Evolutionary conservation across 2,797 vertebrate genomes (phyloP).

Genomic region (Girardinus metallicus): DNA sequence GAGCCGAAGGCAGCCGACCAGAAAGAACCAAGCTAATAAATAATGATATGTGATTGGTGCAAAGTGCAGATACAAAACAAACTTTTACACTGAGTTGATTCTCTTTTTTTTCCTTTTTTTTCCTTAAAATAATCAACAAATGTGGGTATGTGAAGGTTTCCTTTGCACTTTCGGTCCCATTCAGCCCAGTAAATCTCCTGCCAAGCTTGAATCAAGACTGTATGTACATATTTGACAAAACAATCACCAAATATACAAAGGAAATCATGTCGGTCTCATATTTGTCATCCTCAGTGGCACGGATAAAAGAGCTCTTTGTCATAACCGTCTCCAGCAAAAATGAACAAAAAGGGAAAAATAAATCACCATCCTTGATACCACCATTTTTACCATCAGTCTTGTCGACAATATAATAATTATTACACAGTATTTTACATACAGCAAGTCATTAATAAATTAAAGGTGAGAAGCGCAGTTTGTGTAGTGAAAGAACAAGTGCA

Average conservation of each 20-base stretch:
- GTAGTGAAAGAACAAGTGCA: conserved; percentile 68
- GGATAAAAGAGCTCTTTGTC: conserved; percentile 58
- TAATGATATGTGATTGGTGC: conserved; percentile 98
- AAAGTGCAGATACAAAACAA: conserved; percentile 97
- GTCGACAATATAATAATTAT: conserved; percentile 79
- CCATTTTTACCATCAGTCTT: conserved; percentile 63
- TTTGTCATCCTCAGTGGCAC: conserved; percentile 68
- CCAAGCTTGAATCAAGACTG: conserved; percentile 94
- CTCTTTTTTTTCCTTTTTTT: conserved; percentile 66
- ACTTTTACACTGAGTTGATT: conserved; percentile 87
- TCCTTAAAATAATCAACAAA: conserved; percentile 89
- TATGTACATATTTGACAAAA: conserved; percentile 99
- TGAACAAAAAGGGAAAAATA: conserved; percentile 58
- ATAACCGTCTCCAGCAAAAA: conserved; percentile 59
- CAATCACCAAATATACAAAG: conserved; percentile 99
- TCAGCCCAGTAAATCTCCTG: conserved; percentile 90
- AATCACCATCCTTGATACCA: conserved; percentile 60
- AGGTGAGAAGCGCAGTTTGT: conserved; percentile 83
- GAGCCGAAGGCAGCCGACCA: conserved; percentile 78
- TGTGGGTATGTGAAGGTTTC: conserved; percentile 90
- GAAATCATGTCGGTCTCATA: conserved; percentile 85
- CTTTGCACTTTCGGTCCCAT: conserved; percentile 72
- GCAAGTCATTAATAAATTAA: conserved; percentile 88
- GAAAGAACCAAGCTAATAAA: conserved; percentile 92
- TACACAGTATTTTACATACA: conserved; percentile 86